phyloP scores from a whole-genome alignment of 1,140 invertebrate species.

The Andricus grossulariae region DNA sequence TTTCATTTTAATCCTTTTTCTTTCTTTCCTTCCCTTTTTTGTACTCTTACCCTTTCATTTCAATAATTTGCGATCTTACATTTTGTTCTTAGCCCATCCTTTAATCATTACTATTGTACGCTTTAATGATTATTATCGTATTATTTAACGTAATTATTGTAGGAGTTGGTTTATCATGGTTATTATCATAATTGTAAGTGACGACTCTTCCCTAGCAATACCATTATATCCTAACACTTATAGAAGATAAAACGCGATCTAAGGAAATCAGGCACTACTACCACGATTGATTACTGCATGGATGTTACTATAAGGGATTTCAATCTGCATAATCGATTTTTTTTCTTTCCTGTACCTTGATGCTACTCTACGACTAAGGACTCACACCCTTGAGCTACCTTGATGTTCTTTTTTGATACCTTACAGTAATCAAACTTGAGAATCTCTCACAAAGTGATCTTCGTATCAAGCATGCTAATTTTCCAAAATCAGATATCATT shows the following conservation, averaged over 20 bases:
- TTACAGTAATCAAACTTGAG: constrained; percentile 28
- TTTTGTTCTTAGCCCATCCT: not conserved
- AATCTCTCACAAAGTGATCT: constrained; percentile 2
- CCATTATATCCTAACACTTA: constrained; percentile 8
- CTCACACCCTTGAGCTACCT: not conserved
- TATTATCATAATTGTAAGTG: constrained; percentile 29
- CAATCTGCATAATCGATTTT: not conserved
- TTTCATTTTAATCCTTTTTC: too few species aligned
- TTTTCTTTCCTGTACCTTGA: not conserved
- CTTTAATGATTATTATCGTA: not conserved
- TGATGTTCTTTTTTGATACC: constrained; percentile 20
- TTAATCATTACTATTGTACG: not conserved
- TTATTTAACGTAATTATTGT: constrained; percentile 18
- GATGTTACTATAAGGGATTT: not conserved
- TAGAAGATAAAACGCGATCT: constrained; percentile 19
- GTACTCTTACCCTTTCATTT: not conserved
- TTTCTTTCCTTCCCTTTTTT: not conserved
- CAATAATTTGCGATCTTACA: not conserved
- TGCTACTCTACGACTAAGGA: constrained; percentile 1
- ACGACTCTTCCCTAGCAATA: constrained; percentile 19
- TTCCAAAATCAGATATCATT: too few species aligned
- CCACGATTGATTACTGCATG: not conserved
- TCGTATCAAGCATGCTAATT: not conserved
- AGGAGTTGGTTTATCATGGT: not conserved
- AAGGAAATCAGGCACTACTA: constrained; percentile 19